Conservation (phyloP, 2,113 vertebrate species). For the Saimiri boliviensis region DNA sequence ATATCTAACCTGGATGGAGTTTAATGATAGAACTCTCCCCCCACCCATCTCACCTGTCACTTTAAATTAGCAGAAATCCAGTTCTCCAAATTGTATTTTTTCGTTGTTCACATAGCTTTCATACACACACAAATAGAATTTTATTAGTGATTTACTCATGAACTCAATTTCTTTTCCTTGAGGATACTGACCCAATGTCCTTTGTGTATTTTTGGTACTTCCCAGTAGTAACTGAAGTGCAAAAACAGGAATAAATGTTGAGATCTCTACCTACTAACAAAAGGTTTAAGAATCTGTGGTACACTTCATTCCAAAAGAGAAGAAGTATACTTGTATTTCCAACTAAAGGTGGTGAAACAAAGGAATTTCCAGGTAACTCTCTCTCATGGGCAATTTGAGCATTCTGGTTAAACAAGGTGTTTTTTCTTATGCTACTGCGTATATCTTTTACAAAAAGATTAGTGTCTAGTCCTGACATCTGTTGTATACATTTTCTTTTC, state of each 20-base stretch:
- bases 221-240: not conserved
- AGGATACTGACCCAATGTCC: not conserved
- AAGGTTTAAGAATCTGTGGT: not conserved
- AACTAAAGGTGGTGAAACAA: not conserved
- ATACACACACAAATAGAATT: not conserved
- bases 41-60: rapidly evolving
- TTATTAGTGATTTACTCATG: slow-evolving; percentile 21
- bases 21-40: not conserved
- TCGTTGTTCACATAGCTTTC: not conserved
- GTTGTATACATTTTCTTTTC: not conserved
- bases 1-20: not conserved
- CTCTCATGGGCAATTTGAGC: not conserved
- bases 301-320: not conserved
- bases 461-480: not conserved
- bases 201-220: not conserved
- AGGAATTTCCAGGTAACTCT: not conserved
- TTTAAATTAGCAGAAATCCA: not conserved
- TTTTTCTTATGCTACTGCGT: not conserved
- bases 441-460: not conserved
- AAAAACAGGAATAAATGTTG: not conserved
- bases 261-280: not conserved
- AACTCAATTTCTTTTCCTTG: not conserved
- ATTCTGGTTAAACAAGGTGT: not conserved
- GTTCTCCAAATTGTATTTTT: not conserved
- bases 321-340: not conserved